Evolutionary conservation across 2,113 vertebrate species (phyloP).

Genomic region (Pachycephala philippinensis): DNA sequence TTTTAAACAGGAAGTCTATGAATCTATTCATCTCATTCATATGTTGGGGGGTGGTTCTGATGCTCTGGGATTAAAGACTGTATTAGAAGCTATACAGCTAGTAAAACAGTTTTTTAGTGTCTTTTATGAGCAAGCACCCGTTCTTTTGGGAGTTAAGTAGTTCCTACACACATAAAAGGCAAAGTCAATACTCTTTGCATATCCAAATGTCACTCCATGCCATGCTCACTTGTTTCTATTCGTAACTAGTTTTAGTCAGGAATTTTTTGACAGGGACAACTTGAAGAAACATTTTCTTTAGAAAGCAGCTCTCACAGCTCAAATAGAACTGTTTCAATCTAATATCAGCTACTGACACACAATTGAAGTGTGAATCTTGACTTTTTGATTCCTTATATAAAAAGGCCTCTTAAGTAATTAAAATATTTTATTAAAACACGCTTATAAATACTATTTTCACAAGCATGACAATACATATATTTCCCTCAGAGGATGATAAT

Average conservation of each 20-base stretch:
- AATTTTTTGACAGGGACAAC: background rate
- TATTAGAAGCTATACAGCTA: background rate
- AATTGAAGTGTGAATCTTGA: background rate
- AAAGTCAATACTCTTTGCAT: background rate
- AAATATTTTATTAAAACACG: background rate
- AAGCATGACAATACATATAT: background rate
- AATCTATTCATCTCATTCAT: background rate
- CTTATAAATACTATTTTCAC: background rate
- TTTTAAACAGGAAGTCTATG: background rate
- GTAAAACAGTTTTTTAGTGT: background rate
- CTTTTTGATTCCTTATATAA: background rate
- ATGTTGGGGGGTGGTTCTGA: background rate
- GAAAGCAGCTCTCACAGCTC: background rate
- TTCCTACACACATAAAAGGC: background rate
- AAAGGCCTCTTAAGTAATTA: background rate
- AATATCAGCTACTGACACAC: background rate
- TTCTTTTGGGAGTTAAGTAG: background rate
- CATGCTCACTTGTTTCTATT: background rate
- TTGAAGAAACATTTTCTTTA: background rate
- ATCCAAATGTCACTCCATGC: background rate
- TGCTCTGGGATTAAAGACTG: background rate
- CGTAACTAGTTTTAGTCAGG: background rate
- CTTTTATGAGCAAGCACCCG: background rate
- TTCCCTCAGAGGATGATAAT: background rate
- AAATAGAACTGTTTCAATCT: background rate